Evolutionary conservation across 2,888 invertebrate genomes (phyloP), one percentile per base, ranked within the genome.

Genomic region (Aphodius sticticus): DNA sequence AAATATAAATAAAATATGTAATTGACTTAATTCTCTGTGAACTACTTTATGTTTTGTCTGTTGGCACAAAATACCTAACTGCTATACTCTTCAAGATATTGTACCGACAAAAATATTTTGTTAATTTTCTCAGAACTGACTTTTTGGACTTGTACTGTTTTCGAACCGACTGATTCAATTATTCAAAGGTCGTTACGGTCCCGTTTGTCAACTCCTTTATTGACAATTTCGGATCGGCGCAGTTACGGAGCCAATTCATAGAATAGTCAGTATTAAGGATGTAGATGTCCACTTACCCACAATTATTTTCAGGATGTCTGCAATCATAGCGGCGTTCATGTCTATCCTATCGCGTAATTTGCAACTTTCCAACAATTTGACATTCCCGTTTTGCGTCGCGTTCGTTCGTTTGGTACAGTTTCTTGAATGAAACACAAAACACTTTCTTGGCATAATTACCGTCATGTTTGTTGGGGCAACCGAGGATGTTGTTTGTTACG

Each of bases 241-340:
- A 2, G 53, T 53, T 53, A 53, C 53, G 6, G 53, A 3, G 53
- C 2, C 53, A 53, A 53, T 53, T 53, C 53, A 53, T 53, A 53
- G 53, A 53, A 53, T 53, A 53, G 53, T 53, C 53, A 53, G 12
- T 12, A 5, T 12, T 53, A 53, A 53, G 53, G 53, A 53, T 53
- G 53, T 53, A 53, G 53, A 53, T 53, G 53, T 53, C 53, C 53
- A 53, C 53, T 53, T 53, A 53, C 74, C 74, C 74, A 37, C 74
- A 74, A 74, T 74, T 74, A 74, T 74, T 74, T 74, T 74, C 74
- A 74, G 74, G 74, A 74, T 74, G 74, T 74, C 37, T 74, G 74
- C 74, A 74, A 74, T 74, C 74, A 37, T 74, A 36, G n/a, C 74
- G 35, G 74, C 74, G 74, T 36, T 53, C 36, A 74, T 35, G 74